Evolutionary conservation across 2,797 vertebrate species (phyloP).

Genomic region (Galago senegalensis): DNA sequence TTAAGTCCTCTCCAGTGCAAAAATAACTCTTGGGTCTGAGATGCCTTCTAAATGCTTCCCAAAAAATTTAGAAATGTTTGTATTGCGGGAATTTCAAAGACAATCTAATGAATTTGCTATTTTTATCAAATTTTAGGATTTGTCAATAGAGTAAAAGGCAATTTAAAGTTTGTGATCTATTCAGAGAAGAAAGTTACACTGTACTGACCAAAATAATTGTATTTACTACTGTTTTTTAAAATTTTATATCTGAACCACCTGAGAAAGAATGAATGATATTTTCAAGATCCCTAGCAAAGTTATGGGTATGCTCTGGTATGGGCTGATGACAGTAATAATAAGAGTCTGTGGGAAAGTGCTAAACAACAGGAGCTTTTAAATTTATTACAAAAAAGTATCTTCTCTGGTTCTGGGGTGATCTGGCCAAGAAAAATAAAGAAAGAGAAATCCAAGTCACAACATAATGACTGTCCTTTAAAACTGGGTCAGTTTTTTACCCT

Average conservation of each 20-base stretch:
- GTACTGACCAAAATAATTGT: neutral
- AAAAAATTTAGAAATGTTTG: neutral
- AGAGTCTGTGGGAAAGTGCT: neutral
- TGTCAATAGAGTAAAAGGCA: neutral
- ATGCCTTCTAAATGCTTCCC: slow-evolving; percentile 20
- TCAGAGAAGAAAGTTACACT: neutral
- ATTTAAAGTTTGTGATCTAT: neutral
- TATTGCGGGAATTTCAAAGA: neutral
- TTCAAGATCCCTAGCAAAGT: neutral
- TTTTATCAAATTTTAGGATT: neutral
- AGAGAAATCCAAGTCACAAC: neutral
- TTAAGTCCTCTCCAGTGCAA: neutral
- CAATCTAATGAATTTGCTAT: neutral
- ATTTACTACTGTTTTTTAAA: neutral
- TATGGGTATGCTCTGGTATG: neutral
- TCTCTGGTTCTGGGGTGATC: neutral
- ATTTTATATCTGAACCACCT: neutral
- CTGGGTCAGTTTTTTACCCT: neutral
- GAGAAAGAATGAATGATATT: neutral
- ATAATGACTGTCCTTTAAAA: neutral
- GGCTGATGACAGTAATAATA: neutral
- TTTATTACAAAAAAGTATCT: neutral
- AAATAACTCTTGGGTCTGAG: neutral
- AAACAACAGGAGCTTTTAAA: neutral
- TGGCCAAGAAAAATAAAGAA: slow-evolving; percentile 11